Conservation (phyloP, 2,113 vertebrate genomes). For the Dissostichus mawsoni region DNA sequence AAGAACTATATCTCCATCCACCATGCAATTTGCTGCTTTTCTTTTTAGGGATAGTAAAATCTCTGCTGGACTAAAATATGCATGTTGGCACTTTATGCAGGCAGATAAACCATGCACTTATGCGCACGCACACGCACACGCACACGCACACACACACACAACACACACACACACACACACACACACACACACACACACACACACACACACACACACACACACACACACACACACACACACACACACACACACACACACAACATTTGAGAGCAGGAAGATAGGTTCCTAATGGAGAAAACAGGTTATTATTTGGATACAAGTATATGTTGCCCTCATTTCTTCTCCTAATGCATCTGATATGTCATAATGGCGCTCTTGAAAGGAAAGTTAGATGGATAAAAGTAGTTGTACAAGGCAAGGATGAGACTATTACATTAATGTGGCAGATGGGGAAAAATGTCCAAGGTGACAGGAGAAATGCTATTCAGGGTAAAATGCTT, state of each 20-base stretch:
- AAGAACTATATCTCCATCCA: background rate
- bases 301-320: conserved; percentile 71
- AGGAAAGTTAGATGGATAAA: conserved; percentile 6
- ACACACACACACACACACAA: background rate
- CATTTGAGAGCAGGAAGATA: conserved; percentile 27
- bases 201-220: background rate
- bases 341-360: conserved; percentile 75
- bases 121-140: background rate
- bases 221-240: background rate
- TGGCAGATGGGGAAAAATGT: conserved; percentile 63
- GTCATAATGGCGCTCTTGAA: conserved; percentile 63
- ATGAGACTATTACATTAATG: conserved; percentile 50
- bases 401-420: conserved; percentile 23
- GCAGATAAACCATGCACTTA: conserved; percentile 3
- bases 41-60: conserved; percentile 16
- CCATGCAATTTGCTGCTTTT: background rate
- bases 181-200: background rate
- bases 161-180: conserved; percentile 4
- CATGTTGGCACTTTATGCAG: conserved; percentile 35
- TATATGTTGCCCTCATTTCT: conserved; percentile 41
- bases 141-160: background rate
- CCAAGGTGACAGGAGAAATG: conserved; percentile 76
- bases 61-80: conserved; percentile 52
- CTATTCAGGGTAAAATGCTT: conserved; percentile 69
- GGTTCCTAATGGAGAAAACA: conserved; percentile 70